Conservation (phyloP, 2,113 vertebrate genomes). For the Rhinopomastus cyanomelas region DNA sequence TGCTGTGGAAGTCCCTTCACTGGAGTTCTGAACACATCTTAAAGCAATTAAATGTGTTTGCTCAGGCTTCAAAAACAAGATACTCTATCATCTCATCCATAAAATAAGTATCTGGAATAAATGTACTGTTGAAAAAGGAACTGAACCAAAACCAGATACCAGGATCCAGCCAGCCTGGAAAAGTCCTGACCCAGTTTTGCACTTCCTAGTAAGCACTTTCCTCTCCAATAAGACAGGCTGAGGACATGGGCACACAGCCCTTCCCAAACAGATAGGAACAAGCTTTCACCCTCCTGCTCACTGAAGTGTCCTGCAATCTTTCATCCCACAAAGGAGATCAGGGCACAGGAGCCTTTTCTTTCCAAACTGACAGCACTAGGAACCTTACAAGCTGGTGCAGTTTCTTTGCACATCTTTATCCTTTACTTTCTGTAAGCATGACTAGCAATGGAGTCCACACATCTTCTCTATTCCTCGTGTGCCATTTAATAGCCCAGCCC, state of each 20-base stretch:
- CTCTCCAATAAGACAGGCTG: neutral
- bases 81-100: neutral
- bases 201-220: neutral
- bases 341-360: accelerated
- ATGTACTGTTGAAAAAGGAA: neutral
- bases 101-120: neutral
- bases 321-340: neutral
- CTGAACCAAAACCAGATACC: neutral
- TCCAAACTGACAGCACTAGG: neutral
- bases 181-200: neutral
- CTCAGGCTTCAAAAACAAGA: neutral
- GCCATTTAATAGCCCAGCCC: neutral
- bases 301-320: neutral
- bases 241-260: neutral
- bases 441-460: neutral
- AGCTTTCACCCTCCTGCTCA: neutral
- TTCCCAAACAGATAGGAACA: neutral
- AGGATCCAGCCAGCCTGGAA: neutral
- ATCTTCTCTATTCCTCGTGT: neutral
- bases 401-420: neutral
- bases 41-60: neutral
- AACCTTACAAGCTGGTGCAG: neutral
- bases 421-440: neutral
- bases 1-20: neutral
- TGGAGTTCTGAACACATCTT: neutral